Conservation (phyloP, 2,888 invertebrate species). For the Neocrepidodera transversa region DNA sequence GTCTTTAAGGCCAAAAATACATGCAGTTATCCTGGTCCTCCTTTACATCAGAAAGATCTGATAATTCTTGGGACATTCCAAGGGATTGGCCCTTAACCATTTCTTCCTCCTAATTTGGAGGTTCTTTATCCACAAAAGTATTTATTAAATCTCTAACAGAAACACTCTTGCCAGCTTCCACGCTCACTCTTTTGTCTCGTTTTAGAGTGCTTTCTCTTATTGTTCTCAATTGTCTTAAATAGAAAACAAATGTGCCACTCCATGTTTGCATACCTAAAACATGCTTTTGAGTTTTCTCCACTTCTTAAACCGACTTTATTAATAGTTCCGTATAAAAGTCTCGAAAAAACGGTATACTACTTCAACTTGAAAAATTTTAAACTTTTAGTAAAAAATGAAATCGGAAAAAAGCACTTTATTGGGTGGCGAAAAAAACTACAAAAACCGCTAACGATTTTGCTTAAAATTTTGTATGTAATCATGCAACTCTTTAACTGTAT, state of each 20-base stretch:
- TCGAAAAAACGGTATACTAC: slow-evolving; percentile 17
- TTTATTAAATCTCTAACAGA: slow-evolving; percentile 24
- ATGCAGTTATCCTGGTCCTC: not conserved
- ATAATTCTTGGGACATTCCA: slow-evolving; percentile 17
- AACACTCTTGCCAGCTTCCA: slow-evolving; percentile 22
- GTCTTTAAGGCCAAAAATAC: too few relatives aligned
- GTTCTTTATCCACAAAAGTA: slow-evolving; percentile 24
- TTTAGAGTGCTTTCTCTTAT: not conserved
- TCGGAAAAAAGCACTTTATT: too few relatives aligned
- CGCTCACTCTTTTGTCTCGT: slow-evolving; percentile 14
- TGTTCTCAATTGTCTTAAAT: slow-evolving; percentile 1
- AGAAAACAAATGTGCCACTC: not conserved
- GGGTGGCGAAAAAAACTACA: too few relatives aligned
- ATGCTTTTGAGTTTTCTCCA: slow-evolving; percentile 5
- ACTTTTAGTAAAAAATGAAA: too few relatives aligned
- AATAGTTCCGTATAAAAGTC: slow-evolving; percentile 32
- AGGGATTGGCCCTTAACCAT: slow-evolving; percentile 21
- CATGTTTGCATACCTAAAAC: slow-evolving; percentile 8
- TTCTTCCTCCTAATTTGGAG: slow-evolving; percentile 19
- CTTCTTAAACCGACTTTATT: slow-evolving; percentile 16
- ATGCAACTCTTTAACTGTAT: too few relatives aligned
- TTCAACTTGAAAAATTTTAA: too few relatives aligned
- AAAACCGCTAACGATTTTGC: too few relatives aligned
- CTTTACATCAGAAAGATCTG: too few relatives aligned
- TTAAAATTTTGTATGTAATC: too few relatives aligned